Evolutionary conservation across 2,113 vertebrate species (phyloP).

Genomic region (Puma concolor): DNA sequence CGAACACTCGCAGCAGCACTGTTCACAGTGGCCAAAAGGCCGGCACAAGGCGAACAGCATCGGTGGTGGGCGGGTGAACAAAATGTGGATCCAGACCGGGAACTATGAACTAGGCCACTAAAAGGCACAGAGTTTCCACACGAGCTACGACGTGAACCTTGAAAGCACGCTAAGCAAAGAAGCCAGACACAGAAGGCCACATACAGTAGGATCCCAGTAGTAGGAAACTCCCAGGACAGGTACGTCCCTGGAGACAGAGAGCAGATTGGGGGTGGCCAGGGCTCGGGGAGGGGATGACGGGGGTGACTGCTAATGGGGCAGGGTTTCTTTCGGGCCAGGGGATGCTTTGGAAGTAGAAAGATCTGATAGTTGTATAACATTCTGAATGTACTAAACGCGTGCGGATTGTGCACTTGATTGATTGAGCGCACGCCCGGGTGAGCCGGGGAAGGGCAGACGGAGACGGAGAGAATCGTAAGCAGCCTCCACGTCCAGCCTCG

Average conservation of each 20-base stretch:
- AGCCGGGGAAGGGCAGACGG: too few species aligned
- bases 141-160: not conserved
- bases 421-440: too few species aligned
- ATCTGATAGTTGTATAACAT: fast-evolving
- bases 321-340: not conserved
- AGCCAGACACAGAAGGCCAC: not conserved
- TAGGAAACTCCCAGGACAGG: not conserved
- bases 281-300: not conserved
- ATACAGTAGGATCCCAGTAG: not conserved
- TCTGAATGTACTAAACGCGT: not conserved
- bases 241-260: not conserved
- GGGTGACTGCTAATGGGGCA: not conserved
- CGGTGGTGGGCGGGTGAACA: too few species aligned
- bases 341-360: not conserved
- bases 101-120: not conserved
- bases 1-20: too few species aligned
- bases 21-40: not conserved
- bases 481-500: too few species aligned
- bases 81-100: not conserved
- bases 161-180: not conserved
- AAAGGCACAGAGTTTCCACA: not conserved
- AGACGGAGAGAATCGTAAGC: too few species aligned
- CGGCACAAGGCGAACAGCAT: not conserved
- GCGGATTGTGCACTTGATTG: not conserved
- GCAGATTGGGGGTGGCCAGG: not conserved